Conservation (phyloP, 2,113 vertebrate genomes). For the Myodes glareolus region DNA sequence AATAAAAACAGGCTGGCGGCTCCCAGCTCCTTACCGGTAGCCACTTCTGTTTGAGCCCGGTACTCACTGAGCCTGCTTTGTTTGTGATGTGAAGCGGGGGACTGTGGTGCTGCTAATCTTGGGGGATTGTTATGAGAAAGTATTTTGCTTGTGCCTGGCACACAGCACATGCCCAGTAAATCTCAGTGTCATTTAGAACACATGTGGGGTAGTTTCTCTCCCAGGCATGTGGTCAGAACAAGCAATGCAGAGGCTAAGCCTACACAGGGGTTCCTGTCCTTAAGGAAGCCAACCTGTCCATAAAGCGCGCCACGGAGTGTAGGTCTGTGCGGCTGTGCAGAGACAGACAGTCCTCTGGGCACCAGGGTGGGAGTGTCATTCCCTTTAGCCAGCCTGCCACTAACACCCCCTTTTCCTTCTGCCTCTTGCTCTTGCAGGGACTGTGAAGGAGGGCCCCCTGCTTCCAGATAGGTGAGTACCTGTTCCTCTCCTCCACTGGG, state of each 20-base stretch:
- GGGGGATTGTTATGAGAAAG: neutral
- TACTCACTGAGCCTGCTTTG: neutral
- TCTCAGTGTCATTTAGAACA: neutral
- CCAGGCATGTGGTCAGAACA: neutral
- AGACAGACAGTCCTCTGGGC: neutral
- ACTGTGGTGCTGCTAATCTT: neutral
- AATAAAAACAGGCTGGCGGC: neutral
- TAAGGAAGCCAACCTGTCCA: neutral
- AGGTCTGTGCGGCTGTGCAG: too few relatives aligned
- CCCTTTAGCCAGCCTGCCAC: neutral
- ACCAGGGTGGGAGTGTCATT: neutral
- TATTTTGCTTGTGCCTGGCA: too few relatives aligned
- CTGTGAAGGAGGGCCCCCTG: slow-evolving; percentile 66
- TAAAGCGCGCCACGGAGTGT: neutral
- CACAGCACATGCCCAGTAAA: neutral
- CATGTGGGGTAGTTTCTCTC: fast-evolving
- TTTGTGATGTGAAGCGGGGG: neutral
- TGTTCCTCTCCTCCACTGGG: fast-evolving
- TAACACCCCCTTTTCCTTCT: neutral
- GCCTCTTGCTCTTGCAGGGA: slow-evolving; percentile 78
- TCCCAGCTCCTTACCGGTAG: neutral
- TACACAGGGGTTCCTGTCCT: neutral
- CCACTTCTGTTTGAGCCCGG: neutral
- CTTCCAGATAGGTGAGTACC: slow-evolving; percentile 79
- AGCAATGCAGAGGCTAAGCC: neutral